Base-by-base conservation (phyloP, 1,140 invertebrate species). In the Trichonephila clavipes region DNA sequence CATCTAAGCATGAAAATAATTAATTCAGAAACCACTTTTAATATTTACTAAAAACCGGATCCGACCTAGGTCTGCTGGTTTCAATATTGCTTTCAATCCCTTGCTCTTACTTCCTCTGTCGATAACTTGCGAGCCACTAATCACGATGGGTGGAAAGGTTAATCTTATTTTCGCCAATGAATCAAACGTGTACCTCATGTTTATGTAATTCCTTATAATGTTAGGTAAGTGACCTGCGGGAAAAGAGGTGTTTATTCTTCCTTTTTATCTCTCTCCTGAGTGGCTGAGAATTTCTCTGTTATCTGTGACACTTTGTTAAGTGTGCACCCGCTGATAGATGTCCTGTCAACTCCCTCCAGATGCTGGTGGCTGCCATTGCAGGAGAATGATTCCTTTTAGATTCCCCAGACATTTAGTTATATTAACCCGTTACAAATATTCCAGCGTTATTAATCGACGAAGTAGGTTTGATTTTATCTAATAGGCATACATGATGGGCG, bases 91-190 rank as follows among this genome's bases (percentile, higher is more conserved):
- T 10, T 10, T 12, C 7, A 6, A 28, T 87, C 64, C 87, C 64
- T 51, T 69, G 62, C 44, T 40, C 58, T 19, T 72, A 40, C 24
- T 72, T 88, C 34, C 87, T 44, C 51, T 72, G 6, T n/a, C 88
- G 88, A 90, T 90, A 90, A 90, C 69, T 81, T 1, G 51, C 0
- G 59, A 69, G 5, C 77, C 51, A 92, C 90, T 92, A 92, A 92
- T 92, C 81, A 92, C n/a, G 61, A 90, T 87, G 81, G 77, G 77
- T 40, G 90, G 82, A 92, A 85, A 92, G 90, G 90, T 92, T 92
- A 92, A 92, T 92, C 90, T 92, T 85, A 85, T 92, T 92, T 85
- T 85, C 44, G 72, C 51, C n/a, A 81, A 90, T 90, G 77, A 90
- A 90, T 90, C 89, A 82, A 90, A 81, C 69, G 34, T 90, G 72